Base-by-base conservation (phyloP, 2,797 vertebrate species). In the Meriones psammophilus region DNA sequence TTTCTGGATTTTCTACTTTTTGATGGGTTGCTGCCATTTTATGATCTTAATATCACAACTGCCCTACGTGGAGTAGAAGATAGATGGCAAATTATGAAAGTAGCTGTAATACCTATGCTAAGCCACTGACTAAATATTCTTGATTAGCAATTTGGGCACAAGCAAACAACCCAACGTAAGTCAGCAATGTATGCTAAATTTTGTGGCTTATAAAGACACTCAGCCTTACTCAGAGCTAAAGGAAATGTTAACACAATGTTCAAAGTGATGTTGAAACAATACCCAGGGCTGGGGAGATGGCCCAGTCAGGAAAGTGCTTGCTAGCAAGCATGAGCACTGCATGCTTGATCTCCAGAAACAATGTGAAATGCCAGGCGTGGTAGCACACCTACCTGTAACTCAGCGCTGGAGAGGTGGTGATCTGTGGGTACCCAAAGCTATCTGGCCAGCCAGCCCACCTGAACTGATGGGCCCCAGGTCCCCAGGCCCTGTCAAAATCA, bases 1-100 rank as follows among this genome's bases (percentile, higher is more conserved):
- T 76, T 94, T 86, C 80, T 66, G 58, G 62, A 79, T 89, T 80
- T 92, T n/a, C 22, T 9, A 60, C 68, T 62, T 58, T 85, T 89
- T 92, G 20, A 73, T 12, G 1, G 77, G 24, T 26, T 78, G 5
- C 15, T 50, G 64, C 30, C 10, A 50, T 78, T 85, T 46, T 66
- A 50, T 54, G 2, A 80, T 74, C 60, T 85, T 50, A 74, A 79
- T 39, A 22, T 81, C 79, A 81, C 33, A 58, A 81, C 39, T 62
- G 13, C 33, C 22, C n/a, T 62, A 36, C 22, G 2, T 39, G n/a
- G 39, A 81, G 56, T 81, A 60, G 22, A 60, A 81, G 56, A 62
- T n/a, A 62, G 64, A 62, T 17, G n/a, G 20, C 56, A 81, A 39
- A 39, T 62, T 60, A 22, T 36, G 22, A 26, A 26, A 39, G 26